Percentiles rank a stretch among this genome's conserved stretches.
Evolutionary conservation across 2,797 vertebrate genomes (phyloP).

Genomic region (Vireo griseus): DNA sequence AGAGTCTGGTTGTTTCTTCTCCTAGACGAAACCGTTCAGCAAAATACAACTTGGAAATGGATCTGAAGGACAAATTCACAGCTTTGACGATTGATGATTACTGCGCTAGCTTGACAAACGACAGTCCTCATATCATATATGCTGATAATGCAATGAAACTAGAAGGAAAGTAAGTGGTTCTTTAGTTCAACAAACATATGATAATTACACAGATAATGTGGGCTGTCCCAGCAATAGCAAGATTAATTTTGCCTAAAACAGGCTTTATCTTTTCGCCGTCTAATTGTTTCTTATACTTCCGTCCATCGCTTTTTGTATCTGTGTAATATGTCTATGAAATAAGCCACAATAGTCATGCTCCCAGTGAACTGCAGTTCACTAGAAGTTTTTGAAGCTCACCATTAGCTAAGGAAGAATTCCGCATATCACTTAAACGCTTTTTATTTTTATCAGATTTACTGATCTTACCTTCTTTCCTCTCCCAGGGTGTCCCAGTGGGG

Average conservation of each 20-base stretch:
- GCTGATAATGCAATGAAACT: constrained; percentile 31
- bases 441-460: background rate
- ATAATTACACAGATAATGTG: background rate
- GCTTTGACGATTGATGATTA: constrained; percentile 84
- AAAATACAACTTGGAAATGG: constrained; percentile 86
- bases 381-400: background rate
- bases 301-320: background rate
- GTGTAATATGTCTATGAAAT: background rate
- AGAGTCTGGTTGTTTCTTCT: background rate
- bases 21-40: constrained; percentile 83
- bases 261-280: background rate
- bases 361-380: background rate
- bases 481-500: background rate
- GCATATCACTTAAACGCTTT: background rate
- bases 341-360: background rate
- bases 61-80: constrained; percentile 85
- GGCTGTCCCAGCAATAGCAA: background rate
- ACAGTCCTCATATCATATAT: constrained; percentile 63
- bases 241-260: background rate
- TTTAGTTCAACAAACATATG: background rate
- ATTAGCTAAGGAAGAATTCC: background rate
- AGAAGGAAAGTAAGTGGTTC: constrained; percentile 72
- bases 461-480: background rate
- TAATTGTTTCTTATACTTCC: background rate
- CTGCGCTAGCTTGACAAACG: constrained; percentile 80